These are phyloP conservation scores for Luperina nickerlii DNA, from an alignment of 2,888 invertebrate genomes.

Conservation along the genomic window DNA sequence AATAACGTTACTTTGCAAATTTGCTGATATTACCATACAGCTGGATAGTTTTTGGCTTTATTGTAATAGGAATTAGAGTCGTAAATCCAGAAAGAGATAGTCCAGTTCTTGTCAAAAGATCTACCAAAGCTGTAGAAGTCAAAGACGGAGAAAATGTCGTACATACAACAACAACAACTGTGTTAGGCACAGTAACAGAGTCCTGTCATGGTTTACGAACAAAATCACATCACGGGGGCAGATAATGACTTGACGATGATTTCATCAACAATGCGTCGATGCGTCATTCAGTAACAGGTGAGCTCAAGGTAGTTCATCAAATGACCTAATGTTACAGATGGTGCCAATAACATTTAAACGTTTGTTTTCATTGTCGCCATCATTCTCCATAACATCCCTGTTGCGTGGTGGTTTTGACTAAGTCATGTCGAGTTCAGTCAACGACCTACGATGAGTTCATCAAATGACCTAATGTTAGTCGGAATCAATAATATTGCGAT, in stretches of 20 bases:
- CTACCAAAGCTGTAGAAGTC: neutral
- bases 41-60: neutral
- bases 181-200: neutral
- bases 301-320: slow-evolving; percentile 25
- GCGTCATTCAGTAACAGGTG: neutral
- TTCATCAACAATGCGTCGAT: neutral
- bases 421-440: neutral
- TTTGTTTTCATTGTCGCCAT: neutral
- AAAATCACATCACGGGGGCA: neutral
- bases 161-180: neutral
- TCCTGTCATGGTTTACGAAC: neutral
- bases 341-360: slow-evolving; percentile 1
- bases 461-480: neutral
- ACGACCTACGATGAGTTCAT: slow-evolving; percentile 13
- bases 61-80: no score
- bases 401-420: neutral
- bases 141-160: neutral
- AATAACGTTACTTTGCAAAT: neutral
- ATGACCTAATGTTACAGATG: neutral
- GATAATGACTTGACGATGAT: slow-evolving; percentile 2
- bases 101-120: no score
- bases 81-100: neutral
- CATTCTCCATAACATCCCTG: neutral
- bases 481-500: slow-evolving; percentile 1
- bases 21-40: neutral